phyloP scores from a whole-genome alignment of 2,797 vertebrate species.

The Morus bassanus region DNA sequence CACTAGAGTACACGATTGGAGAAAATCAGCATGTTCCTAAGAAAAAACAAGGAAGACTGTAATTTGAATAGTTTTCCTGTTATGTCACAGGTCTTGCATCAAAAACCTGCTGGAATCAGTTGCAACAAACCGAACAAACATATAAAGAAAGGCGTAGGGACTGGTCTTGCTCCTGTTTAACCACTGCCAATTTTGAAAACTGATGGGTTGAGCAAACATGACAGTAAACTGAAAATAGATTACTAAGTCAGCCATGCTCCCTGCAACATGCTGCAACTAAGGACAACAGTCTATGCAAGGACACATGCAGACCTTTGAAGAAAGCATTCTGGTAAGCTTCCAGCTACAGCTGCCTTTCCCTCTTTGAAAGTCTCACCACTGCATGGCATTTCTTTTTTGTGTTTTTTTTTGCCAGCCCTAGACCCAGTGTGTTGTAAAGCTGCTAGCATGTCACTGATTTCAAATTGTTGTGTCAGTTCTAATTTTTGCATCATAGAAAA shows the following conservation, averaged over 20 bases:
- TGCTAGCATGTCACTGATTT: slow-evolving; percentile 4
- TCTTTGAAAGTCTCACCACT: slow-evolving; percentile 24
- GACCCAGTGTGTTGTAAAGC: slow-evolving; percentile 23
- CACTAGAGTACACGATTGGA: not conserved
- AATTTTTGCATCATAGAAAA: slow-evolving; percentile 49
- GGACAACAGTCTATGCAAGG: not conserved
- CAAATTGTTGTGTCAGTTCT: slow-evolving; percentile 37
- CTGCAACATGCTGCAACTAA: not conserved
- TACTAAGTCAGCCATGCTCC: not conserved
- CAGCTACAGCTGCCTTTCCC: not conserved
- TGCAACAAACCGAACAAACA: not conserved
- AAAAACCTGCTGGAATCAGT: not conserved
- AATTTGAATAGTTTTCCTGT: not conserved
- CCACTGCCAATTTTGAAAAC: not conserved
- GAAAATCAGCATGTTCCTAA: not conserved
- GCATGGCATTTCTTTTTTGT: not conserved
- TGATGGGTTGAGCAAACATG: not conserved
- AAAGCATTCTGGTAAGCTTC: not conserved
- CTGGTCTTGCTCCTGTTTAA: not conserved
- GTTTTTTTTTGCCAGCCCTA: not conserved
- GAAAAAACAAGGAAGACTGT: not conserved
- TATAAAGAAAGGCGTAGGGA: not conserved
- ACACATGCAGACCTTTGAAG: not conserved
- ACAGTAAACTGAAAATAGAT: not conserved
- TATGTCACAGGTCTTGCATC: not conserved